A percentile compares a stretch with the other conserved stretches of the same genome.
These are phyloP conservation scores for Thereva unica DNA, from an alignment of 2,888 invertebrate genomes.

Conservation along the genomic window DNA sequence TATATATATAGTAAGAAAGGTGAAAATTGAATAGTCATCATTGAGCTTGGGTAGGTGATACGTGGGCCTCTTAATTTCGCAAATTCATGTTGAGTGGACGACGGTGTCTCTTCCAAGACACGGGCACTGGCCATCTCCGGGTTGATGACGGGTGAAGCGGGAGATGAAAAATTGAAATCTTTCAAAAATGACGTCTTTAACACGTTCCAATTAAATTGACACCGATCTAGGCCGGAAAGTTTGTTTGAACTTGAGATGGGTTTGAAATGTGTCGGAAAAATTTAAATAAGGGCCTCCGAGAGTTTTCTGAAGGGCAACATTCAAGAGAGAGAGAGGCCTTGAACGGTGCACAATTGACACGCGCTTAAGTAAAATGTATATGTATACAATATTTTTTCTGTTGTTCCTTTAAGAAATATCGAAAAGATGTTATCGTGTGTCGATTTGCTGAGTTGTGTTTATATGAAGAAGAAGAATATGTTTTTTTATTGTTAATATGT, in stretches of 20 bases:
- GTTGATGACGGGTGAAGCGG: background rate
- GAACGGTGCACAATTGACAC: too few relatives aligned
- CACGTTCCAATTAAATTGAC: constrained; percentile 38
- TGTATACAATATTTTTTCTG: too few relatives aligned
- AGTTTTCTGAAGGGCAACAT: too few relatives aligned
- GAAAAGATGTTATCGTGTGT: too few relatives aligned
- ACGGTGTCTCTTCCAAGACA: background rate
- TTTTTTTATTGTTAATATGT: too few relatives aligned
- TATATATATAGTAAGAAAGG: constrained; percentile 7
- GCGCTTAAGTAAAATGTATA: too few relatives aligned
- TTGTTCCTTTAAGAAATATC: too few relatives aligned
- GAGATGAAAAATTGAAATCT: constrained; percentile 35
- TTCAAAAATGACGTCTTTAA: constrained; percentile 36
- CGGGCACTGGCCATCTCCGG: background rate
- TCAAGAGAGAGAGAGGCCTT: too few relatives aligned
- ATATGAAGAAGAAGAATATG: too few relatives aligned
- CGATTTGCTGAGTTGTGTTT: too few relatives aligned
- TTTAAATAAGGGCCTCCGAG: too few relatives aligned
- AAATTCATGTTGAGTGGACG: constrained; percentile 20
- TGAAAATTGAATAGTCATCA: constrained; percentile 15
- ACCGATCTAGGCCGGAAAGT: constrained; percentile 24
- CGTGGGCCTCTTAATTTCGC: constrained; percentile 17
- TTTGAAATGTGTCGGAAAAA: too few relatives aligned
- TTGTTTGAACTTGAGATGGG: constrained; percentile 8
- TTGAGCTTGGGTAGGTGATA: constrained; percentile 20